Evolutionary conservation across 2,113 vertebrate genomes (phyloP).

Genomic region (Copsychus sechellarum): DNA sequence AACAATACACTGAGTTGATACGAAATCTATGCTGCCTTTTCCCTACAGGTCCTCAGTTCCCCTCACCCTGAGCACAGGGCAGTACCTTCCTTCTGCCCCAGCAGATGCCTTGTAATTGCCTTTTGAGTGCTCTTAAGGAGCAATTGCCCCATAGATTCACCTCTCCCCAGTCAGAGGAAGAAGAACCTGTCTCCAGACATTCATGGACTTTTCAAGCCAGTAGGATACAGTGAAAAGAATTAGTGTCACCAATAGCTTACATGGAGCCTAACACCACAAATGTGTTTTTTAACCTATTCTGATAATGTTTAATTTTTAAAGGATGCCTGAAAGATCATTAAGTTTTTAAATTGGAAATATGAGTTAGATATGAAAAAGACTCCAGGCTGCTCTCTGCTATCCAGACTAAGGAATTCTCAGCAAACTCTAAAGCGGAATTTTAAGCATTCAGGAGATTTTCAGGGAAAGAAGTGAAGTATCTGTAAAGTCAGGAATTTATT

Average conservation of each 20-base stretch:
- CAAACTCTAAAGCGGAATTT: background rate
- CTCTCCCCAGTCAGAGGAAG: background rate
- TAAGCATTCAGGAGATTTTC: background rate
- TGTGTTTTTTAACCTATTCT: background rate
- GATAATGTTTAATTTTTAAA: background rate
- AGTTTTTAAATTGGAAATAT: background rate
- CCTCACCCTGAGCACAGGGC: background rate
- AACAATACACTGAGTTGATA: background rate
- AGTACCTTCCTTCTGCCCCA: background rate
- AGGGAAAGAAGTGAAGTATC: background rate
- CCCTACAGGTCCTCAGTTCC: background rate
- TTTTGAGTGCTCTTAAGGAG: background rate
- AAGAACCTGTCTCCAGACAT: background rate
- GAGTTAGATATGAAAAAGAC: background rate
- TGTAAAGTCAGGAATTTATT: background rate
- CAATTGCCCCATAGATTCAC: fast-evolving
- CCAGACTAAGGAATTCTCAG: background rate
- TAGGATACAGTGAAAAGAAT: background rate
- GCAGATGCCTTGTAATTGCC: background rate
- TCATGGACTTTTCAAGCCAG: background rate
- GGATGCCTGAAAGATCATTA: background rate
- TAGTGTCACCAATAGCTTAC: background rate
- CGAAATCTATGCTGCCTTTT: background rate
- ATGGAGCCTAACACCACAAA: background rate
- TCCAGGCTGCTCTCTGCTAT: background rate